A percentile compares a stretch with the other conserved stretches of the same genome.
Conservation (phyloP, 2,797 vertebrate species). For the Ptychobarbus kaznakovi region DNA sequence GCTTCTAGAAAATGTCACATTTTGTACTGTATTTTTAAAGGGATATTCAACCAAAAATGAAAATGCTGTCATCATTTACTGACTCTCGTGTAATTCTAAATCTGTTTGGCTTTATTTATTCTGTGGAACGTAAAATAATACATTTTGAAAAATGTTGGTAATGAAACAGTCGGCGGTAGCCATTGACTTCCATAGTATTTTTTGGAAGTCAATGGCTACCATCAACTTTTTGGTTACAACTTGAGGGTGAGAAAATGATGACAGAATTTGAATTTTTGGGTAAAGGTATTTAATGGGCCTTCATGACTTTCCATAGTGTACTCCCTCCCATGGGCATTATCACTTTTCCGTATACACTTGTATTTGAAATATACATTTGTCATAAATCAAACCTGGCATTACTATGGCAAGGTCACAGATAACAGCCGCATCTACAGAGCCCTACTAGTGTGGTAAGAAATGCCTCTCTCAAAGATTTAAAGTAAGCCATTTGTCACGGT, state of each 20-base stretch:
- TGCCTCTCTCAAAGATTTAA: background rate
- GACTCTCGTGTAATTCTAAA: background rate
- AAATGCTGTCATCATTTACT: background rate
- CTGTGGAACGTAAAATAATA: background rate
- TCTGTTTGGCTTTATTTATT: background rate
- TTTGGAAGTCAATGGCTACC: background rate
- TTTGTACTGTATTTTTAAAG: background rate
- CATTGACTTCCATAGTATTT: background rate
- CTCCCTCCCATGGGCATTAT: background rate
- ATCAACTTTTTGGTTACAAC: background rate
- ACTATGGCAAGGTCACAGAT: constrained; percentile 26
- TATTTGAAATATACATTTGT: background rate
- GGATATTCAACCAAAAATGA: background rate
- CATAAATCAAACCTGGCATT: background rate
- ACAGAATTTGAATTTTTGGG: background rate
- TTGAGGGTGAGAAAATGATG: background rate
- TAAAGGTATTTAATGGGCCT: background rate
- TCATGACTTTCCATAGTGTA: background rate
- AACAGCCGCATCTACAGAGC: background rate
- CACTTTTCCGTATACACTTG: background rate
- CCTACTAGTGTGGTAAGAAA: constrained; percentile 7
- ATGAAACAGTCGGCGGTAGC: background rate
- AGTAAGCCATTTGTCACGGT: constrained; percentile 6
- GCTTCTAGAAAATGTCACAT: background rate
- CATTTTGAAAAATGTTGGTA: background rate